These are phyloP conservation scores for Griposia aprilina DNA, from an alignment of 2,888 invertebrate species.

Conservation along the genomic window DNA sequence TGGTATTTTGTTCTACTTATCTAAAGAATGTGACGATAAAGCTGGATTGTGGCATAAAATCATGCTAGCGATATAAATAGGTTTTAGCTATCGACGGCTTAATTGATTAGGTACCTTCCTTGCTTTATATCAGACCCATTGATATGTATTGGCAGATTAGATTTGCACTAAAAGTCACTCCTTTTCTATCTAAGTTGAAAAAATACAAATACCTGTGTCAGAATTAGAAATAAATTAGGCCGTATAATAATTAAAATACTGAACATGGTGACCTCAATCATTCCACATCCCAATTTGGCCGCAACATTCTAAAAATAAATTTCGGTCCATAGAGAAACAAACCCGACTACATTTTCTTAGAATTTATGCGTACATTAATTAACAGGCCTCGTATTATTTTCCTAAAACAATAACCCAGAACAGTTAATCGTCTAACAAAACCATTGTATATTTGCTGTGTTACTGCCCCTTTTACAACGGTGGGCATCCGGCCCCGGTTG, in stretches of 20 bases:
- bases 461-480: constrained; percentile 54
- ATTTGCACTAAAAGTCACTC: constrained; percentile 19
- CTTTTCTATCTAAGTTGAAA: background rate
- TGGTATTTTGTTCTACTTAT: constrained; percentile 48
- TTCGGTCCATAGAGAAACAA: background rate
- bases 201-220: constrained; percentile 8
- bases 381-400: constrained; percentile 44
- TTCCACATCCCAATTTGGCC: constrained; percentile 9
- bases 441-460: constrained; percentile 59
- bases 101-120: constrained; percentile 35
- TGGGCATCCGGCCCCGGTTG: constrained; percentile 75
- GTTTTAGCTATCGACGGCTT: constrained; percentile 22
- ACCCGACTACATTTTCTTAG: constrained; percentile 33
- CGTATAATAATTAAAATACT: constrained; percentile 20
- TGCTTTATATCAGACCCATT: constrained; percentile 21
- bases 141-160: constrained; percentile 15
- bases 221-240: constrained; percentile 21
- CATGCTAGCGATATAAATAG: constrained; percentile 44
- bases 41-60: constrained; percentile 22
- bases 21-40: constrained; percentile 40
- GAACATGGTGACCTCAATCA: constrained; percentile 15
- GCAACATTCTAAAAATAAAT: constrained; percentile 26
- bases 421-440: constrained; percentile 50
- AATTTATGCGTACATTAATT: constrained; percentile 47
- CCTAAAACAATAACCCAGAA: constrained; percentile 50